phyloP scores from a whole-genome alignment of 2,888 invertebrate genomes.

The Catocala sponsa region DNA sequence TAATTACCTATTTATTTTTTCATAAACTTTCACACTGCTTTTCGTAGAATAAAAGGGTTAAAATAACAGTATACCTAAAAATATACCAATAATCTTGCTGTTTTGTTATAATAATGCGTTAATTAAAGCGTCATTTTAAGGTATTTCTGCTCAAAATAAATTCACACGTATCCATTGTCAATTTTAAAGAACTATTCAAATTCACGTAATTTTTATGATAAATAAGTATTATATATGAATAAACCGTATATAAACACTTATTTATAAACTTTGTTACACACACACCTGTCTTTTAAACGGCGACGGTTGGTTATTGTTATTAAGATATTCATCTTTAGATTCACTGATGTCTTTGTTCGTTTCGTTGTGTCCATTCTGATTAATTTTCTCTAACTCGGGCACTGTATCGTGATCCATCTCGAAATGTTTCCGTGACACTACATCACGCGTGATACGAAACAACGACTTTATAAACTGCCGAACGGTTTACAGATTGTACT shows the following conservation, averaged over 20 bases:
- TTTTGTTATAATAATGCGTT: too few species aligned
- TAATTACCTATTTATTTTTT: too few species aligned
- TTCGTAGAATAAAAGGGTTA: too few species aligned
- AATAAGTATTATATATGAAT: too few species aligned
- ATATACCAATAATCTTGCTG: too few species aligned
- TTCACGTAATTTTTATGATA: too few species aligned
- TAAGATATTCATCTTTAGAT: constrained; percentile 49
- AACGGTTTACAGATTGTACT: constrained; percentile 51
- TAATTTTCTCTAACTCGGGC: constrained; percentile 74
- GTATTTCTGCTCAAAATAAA: too few species aligned
- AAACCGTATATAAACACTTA: neutral
- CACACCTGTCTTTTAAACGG: constrained; percentile 80
- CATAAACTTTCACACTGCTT: too few species aligned
- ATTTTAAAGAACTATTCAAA: too few species aligned
- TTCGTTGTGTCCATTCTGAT: constrained; percentile 52
- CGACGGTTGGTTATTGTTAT: constrained; percentile 40
- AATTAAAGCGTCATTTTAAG: too few species aligned
- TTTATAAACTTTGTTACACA: constrained; percentile 37
- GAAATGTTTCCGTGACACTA: constrained; percentile 57
- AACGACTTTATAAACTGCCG: constrained; percentile 54
- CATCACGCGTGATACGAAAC: constrained; percentile 53
- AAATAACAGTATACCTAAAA: too few species aligned
- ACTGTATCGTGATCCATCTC: constrained; percentile 70
- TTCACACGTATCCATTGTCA: too few species aligned
- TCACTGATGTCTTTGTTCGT: constrained; percentile 61